phyloP scores from a whole-genome alignment of 2,797 vertebrate genomes.

The Silurus aristotelis region DNA sequence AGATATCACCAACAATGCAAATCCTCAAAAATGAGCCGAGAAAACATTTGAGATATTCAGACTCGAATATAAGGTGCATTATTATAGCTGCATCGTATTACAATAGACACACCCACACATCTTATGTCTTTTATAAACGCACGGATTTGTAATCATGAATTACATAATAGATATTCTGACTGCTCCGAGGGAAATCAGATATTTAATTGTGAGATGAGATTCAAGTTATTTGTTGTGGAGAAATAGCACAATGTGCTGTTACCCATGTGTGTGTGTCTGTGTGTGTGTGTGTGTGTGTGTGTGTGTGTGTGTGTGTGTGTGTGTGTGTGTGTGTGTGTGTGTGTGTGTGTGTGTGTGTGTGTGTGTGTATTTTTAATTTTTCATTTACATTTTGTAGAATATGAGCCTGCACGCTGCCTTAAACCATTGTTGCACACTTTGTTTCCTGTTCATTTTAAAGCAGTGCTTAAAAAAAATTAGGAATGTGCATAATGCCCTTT shows the following conservation, averaged over 20 bases:
- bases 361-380: neutral
- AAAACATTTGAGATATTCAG: neutral
- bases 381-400: constrained; percentile 20
- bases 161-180: constrained; percentile 17
- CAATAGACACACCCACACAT: constrained; percentile 5
- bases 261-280: neutral
- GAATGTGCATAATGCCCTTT: neutral
- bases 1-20: constrained; percentile 13
- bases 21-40: neutral
- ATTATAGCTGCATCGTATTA: constrained; percentile 13
- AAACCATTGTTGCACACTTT: neutral
- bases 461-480: neutral
- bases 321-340: constrained; percentile 5
- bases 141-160: constrained; percentile 14
- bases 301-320: neutral
- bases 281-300: neutral
- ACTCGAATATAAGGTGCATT: neutral
- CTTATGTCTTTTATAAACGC: neutral
- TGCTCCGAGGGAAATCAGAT: neutral
- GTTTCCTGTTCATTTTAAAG: neutral
- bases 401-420: constrained; percentile 10
- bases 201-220: neutral
- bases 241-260: neutral
- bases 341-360: constrained; percentile 14
- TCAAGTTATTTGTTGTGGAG: neutral